Base-by-base conservation (phyloP, 2,888 invertebrate species). In the Luffia ferchaultella region DNA sequence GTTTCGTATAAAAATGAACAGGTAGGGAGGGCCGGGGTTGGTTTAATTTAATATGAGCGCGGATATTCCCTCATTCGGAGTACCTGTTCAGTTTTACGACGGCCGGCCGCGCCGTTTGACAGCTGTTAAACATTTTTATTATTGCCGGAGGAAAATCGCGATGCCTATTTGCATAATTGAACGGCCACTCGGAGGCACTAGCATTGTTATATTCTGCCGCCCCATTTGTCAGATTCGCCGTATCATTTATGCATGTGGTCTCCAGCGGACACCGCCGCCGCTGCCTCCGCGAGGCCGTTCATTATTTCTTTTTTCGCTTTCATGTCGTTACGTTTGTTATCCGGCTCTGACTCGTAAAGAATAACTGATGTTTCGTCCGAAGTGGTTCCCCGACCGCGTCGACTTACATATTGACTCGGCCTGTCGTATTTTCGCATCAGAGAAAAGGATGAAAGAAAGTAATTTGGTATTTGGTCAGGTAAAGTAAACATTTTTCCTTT, bases 91-190 rank as follows among this genome's bases (percentile, higher is more conserved):
- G 66, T 77, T 79, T 79, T 79, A 80, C 79, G 75, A 73, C 70
- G 64, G 69, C 70, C 64, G 20, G 65, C 62, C 55, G 64, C 48
- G 62, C 45, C 74, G 73, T 72, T 76, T 71, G 78, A 77, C 77
- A 80, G 78, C 78, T 82, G 80, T 79, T 82, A 77, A 80, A 80
- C 77, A 80, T 79, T 82, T 82, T 76, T 78, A 77, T 82, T 82
- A 80, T 80, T 75, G 75, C 73, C 64, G 74, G 76, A 73, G 74
- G 73, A 71, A 73, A 76, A 75, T 74, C 66, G 76, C 66, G 58
- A 71, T 70, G 74, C 69, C 76, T 76, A 84, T 85, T 85, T 85
- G 82, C 85, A 85, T 85, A 85, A 85, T 85, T 84, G 83, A 84
- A 84, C 77, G 77, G 73, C 73, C 78, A 82, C 80, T 82, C 78